Conservation (phyloP, 2,113 vertebrate species). For the Ammospiza caudacuta region DNA sequence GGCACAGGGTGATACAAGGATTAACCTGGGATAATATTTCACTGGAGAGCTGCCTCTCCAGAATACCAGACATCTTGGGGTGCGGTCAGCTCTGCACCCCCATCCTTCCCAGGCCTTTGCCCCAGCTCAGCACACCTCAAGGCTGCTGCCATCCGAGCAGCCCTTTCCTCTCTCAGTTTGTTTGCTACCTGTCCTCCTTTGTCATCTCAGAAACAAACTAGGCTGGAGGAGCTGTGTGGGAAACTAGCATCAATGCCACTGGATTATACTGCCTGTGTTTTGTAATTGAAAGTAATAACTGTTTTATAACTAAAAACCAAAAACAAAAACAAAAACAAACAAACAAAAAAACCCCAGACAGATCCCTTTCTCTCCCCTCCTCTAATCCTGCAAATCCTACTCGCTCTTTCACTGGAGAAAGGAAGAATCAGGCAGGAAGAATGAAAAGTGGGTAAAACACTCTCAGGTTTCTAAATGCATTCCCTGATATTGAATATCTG, state of each 20-base stretch:
- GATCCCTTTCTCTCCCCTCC: neutral
- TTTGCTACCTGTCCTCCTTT: neutral
- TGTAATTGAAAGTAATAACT: neutral
- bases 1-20: neutral
- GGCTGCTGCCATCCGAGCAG: neutral
- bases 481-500: neutral
- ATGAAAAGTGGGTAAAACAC: neutral
- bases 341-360: neutral
- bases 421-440: neutral
- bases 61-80: neutral
- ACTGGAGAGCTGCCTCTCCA: neutral
- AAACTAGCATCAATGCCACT: neutral
- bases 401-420: neutral
- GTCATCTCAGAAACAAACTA: neutral
- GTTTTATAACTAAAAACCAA: neutral
- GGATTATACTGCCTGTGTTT: neutral
- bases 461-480: neutral
- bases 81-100: neutral
- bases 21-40: neutral
- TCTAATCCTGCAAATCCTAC: neutral
- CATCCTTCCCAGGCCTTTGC: fast-evolving
- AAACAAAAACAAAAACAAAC: no score
- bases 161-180: neutral
- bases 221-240: neutral
- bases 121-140: neutral